Evolutionary conservation across 2,797 vertebrate species (phyloP).

Genomic region (Danio kyathit): DNA sequence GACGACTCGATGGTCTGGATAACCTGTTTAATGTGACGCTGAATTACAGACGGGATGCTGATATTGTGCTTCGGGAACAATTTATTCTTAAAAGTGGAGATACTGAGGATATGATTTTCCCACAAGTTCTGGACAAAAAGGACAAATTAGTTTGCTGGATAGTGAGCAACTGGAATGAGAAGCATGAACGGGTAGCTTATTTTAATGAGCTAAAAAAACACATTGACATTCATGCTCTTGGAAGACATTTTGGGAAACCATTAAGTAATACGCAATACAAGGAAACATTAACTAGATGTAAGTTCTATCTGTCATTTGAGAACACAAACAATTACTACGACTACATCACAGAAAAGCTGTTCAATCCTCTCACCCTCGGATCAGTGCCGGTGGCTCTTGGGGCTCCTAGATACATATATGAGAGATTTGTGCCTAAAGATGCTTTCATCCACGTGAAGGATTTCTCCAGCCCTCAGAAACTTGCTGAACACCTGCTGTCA

Average conservation of each 20-base stretch:
- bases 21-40: conserved; percentile 50
- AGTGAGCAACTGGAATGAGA: conserved; percentile 50
- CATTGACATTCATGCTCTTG: conserved; percentile 1
- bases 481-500: conserved; percentile 29
- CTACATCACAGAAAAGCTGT: conserved; percentile 52
- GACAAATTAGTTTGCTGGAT: conserved; percentile 49
- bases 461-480: conserved; percentile 37
- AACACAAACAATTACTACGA: conserved; percentile 13
- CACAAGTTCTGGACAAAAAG: conserved; percentile 40
- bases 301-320: conserved; percentile 51
- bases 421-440: conserved; percentile 28
- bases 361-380: conserved; percentile 38
- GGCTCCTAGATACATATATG: conserved; percentile 28
- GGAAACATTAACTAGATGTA: conserved; percentile 26
- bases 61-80: conserved; percentile 41
- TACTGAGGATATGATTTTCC: conserved; percentile 33
- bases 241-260: not conserved
- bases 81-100: conserved; percentile 53
- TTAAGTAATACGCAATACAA: not conserved
- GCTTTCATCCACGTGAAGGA: conserved; percentile 50
- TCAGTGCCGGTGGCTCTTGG: conserved; percentile 43
- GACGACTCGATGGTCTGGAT: not conserved
- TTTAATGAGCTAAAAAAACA: conserved; percentile 26
- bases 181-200: conserved; percentile 19
- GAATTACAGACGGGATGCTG: conserved; percentile 45